phyloP scores from a whole-genome alignment of 2,113 vertebrate genomes.

The Cyprinodon tularosa region DNA sequence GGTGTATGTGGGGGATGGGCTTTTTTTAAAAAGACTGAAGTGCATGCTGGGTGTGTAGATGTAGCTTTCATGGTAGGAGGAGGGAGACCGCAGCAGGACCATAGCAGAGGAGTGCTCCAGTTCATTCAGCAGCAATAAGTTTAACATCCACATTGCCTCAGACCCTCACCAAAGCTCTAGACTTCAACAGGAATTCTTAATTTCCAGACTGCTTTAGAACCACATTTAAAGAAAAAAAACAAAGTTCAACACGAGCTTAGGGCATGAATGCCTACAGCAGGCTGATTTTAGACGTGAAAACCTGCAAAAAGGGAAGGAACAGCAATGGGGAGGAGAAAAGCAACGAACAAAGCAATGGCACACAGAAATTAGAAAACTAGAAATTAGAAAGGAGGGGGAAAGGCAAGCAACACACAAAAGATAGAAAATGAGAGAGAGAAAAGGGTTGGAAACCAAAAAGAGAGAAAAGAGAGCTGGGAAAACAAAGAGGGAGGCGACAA shows the following conservation, averaged over 20 bases:
- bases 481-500: background rate
- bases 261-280: background rate
- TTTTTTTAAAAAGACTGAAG: constrained; percentile 50
- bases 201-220: background rate
- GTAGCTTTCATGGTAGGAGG: constrained; percentile 27
- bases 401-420: background rate
- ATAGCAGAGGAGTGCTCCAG: constrained; percentile 52
- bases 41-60: constrained; percentile 46
- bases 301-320: background rate
- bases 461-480: background rate
- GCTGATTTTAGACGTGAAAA: too few relatives aligned
- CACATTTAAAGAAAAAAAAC: too few relatives aligned
- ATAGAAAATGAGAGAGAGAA: background rate
- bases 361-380: too few relatives aligned
- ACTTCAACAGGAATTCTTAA: constrained; percentile 13
- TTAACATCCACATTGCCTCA: constrained; percentile 38
- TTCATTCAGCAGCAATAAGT: constrained; percentile 55
- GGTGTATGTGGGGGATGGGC: constrained; percentile 50
- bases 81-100: constrained; percentile 46
- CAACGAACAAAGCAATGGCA: background rate
- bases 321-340: background rate
- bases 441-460: background rate
- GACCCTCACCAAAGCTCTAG: constrained; percentile 35
- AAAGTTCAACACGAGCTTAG: too few relatives aligned
- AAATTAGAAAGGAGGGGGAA: background rate